phyloP scores from a whole-genome alignment of 2,797 vertebrate genomes.

The Chaetophractus vellerosus region DNA sequence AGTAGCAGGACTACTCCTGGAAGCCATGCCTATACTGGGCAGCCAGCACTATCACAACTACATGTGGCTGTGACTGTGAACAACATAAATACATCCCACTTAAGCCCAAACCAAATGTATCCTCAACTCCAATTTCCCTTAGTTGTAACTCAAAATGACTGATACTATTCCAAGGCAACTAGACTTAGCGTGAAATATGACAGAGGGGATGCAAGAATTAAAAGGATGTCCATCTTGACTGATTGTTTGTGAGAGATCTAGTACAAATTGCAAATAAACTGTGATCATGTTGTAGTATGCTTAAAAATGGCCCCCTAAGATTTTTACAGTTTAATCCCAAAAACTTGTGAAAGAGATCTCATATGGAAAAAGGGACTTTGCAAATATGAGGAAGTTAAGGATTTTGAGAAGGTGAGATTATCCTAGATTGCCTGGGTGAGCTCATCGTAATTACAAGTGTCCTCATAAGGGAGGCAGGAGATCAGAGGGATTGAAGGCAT shows the following conservation, averaged over 20 bases:
- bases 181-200: not conserved
- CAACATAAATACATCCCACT: not conserved
- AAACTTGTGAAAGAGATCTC: not conserved
- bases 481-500: not conserved
- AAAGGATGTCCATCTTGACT: not conserved
- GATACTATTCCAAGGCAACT: not conserved
- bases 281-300: fast-evolving
- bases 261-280: not conserved
- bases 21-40: not conserved
- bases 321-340: not conserved
- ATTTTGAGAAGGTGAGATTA: not conserved
- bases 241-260: not conserved
- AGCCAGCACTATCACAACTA: not conserved
- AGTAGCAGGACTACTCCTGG: not conserved
- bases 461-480: not conserved
- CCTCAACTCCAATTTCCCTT: not conserved
- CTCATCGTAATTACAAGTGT: not conserved
- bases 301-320: not conserved
- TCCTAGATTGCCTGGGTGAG: not conserved
- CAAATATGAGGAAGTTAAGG: not conserved
- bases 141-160: not conserved
- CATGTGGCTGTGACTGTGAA: not conserved
- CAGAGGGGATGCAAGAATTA: not conserved
- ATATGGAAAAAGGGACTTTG: not conserved
- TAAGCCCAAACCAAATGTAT: not conserved